These are phyloP conservation scores for Salvator merianae DNA, from an alignment of 2,113 vertebrate genomes.

Conservation along the genomic window DNA sequence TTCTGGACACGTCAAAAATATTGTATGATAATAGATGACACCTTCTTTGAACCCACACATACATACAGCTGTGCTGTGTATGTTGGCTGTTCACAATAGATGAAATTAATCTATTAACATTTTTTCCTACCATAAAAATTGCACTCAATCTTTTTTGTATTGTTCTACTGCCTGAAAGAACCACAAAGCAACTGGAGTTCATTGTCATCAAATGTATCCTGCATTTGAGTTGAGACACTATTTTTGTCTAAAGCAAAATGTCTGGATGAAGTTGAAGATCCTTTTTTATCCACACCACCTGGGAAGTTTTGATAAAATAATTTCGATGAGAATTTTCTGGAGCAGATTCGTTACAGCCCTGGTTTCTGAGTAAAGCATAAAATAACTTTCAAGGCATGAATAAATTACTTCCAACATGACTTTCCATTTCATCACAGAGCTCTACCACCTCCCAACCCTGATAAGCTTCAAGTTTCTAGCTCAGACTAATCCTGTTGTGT, in stretches of 20 bases:
- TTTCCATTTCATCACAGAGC: slow-evolving; percentile 47
- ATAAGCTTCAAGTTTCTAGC: slow-evolving; percentile 56
- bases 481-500: slow-evolving; percentile 39
- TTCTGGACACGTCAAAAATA: no score
- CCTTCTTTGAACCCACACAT: no score
- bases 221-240: neutral
- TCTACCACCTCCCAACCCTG: slow-evolving; percentile 44
- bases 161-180: neutral
- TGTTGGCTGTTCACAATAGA: no score
- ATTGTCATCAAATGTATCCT: neutral
- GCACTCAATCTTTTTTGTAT: neutral
- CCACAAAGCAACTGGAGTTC: neutral
- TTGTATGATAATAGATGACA: no score
- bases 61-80: neutral
- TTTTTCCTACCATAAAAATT: neutral
- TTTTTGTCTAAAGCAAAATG: neutral
- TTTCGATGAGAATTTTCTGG: neutral
- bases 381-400: slow-evolving; percentile 41
- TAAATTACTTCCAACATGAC: slow-evolving; percentile 43
- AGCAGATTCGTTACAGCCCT: neutral
- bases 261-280: neutral
- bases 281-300: neutral
- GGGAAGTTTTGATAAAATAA: neutral
- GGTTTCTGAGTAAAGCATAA: slow-evolving; percentile 10
- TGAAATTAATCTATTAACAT: neutral